Conservation (phyloP, 2,113 vertebrate species). For the Agapornis roseicollis region DNA sequence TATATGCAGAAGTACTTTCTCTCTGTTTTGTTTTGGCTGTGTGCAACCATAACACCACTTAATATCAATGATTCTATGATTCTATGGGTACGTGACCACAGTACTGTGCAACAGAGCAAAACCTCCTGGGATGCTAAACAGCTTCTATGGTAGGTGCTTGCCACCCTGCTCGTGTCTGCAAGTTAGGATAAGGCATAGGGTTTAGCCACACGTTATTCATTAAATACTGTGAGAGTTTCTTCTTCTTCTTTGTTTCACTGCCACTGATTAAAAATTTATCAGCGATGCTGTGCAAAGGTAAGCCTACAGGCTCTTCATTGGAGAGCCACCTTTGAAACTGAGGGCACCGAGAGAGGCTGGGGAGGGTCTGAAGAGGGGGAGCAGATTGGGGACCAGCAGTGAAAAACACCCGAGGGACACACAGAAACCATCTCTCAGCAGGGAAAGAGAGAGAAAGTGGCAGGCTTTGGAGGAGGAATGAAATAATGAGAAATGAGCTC, state of each 20-base stretch:
- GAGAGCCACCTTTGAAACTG: not conserved
- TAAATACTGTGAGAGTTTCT: not conserved
- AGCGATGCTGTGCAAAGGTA: not conserved
- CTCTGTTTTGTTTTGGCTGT: not conserved
- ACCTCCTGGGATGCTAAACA: not conserved
- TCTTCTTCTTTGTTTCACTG: not conserved
- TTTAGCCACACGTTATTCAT: accelerated
- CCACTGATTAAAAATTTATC: not conserved
- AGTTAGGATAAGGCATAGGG: not conserved
- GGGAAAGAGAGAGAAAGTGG: not conserved
- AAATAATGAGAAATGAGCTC: not conserved
- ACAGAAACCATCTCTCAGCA: not conserved
- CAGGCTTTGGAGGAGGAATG: not conserved
- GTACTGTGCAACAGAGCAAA: not conserved
- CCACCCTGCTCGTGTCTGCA: not conserved
- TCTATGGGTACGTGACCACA: not conserved
- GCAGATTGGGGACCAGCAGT: not conserved
- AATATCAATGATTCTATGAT: not conserved
- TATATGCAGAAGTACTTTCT: not conserved
- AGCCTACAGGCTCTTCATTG: not conserved
- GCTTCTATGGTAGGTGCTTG: not conserved
- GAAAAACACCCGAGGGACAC: not conserved
- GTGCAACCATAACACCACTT: not conserved
- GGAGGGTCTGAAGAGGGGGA: not conserved
- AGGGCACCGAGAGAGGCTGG: not conserved